A percentile compares a stretch with the other conserved stretches of the same genome.
These are phyloP conservation scores for Drosophila rubida DNA, from an alignment of 2,888 invertebrate genomes.

Conservation along the genomic window DNA sequence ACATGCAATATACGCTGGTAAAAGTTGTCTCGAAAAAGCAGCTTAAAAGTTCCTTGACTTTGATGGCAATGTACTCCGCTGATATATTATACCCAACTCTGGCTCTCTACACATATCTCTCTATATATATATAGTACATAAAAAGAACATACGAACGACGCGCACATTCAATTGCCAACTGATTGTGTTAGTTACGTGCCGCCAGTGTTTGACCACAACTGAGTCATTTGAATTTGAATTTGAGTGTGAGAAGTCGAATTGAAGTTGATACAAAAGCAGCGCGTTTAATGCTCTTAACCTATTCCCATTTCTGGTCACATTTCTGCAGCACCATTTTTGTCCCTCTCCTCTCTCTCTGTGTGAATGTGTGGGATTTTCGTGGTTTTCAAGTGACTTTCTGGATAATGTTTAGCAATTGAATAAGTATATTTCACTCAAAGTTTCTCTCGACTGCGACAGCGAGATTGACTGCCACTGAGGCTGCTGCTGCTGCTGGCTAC, in stretches of 20 bases:
- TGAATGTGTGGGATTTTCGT: conserved; percentile 46
- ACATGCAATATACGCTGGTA: conserved; percentile 63
- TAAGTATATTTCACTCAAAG: conserved; percentile 35
- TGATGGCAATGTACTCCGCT: conserved; percentile 27
- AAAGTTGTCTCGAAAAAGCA: conserved; percentile 60
- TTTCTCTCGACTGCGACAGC: conserved; percentile 27
- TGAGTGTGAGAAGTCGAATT: conserved; percentile 24
- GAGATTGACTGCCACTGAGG: not conserved
- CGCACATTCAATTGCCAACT: conserved; percentile 35
- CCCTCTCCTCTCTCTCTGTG: conserved; percentile 19
- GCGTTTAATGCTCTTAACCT: conserved; percentile 27
- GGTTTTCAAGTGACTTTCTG: conserved; percentile 33
- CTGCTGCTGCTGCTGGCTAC: conserved; percentile 18
- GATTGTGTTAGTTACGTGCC: conserved; percentile 47
- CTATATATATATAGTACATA: conserved; percentile 9
- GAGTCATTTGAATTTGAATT: conserved; percentile 47
- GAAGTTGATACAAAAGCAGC: conserved; percentile 21
- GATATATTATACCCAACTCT: conserved; percentile 37
- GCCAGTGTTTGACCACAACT: conserved; percentile 37
- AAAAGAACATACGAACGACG: conserved; percentile 10
- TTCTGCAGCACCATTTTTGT: conserved; percentile 32
- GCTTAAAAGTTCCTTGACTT: conserved; percentile 76
- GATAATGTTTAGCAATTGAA: conserved; percentile 5
- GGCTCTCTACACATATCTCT: not conserved
- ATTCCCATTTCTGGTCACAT: conserved; percentile 48